phyloP scores from a whole-genome alignment of 2,888 invertebrate genomes.

The Myopa tessellatipennis region DNA sequence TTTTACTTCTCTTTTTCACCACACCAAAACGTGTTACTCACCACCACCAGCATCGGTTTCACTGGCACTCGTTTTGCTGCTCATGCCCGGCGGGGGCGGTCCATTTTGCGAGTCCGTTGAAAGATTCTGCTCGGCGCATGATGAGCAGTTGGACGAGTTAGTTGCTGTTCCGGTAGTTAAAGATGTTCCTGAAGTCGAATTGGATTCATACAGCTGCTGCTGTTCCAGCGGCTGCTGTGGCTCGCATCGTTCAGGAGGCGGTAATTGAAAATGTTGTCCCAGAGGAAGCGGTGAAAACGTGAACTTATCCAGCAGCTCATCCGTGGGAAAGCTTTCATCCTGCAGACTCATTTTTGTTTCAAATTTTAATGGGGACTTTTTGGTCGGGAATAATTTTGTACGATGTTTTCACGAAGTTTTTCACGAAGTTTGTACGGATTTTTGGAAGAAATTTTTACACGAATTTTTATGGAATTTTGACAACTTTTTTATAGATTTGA shows the following conservation, averaged over 20 bases:
- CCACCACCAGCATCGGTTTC: slow-evolving; percentile 51
- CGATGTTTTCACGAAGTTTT: no score
- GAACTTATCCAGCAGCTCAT: slow-evolving; percentile 54
- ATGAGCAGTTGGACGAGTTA: slow-evolving; percentile 30
- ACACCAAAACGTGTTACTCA: neutral
- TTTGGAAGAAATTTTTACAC: no score
- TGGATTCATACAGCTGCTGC: slow-evolving; percentile 36
- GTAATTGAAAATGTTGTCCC: slow-evolving; percentile 36
- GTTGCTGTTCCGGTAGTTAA: slow-evolving; percentile 30
- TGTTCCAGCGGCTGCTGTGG: slow-evolving; percentile 36
- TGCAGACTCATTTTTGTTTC: slow-evolving; percentile 57
- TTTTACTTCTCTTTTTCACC: no score
- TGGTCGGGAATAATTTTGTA: neutral
- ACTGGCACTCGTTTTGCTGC: slow-evolving; percentile 57
- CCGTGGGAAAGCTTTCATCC: slow-evolving; percentile 63
- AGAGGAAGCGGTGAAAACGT: slow-evolving; percentile 44
- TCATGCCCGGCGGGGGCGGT: slow-evolving; percentile 48
- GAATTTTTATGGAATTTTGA: neutral
- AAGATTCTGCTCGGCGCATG: slow-evolving; percentile 45
- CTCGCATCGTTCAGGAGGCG: neutral
- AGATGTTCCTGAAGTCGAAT: slow-evolving; percentile 27
- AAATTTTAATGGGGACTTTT: neutral
- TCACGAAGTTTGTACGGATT: no score
- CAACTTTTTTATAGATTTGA: neutral
- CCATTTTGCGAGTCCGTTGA: slow-evolving; percentile 52